Base-by-base conservation (phyloP, 2,113 vertebrate genomes). In the Datnioides undecimradiatus region DNA sequence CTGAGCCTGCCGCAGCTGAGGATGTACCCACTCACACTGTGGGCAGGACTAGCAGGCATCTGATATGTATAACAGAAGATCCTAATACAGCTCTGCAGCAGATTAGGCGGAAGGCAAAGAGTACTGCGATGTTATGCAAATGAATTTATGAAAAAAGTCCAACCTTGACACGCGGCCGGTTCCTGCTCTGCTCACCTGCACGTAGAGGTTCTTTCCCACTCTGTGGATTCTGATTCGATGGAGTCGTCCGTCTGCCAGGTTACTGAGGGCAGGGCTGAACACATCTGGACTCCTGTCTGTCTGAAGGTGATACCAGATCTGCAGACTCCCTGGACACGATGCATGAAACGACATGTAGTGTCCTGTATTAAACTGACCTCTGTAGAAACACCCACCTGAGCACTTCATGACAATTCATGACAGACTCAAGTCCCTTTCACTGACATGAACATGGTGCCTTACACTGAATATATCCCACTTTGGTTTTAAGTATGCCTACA, bases 291-390 rank as follows among this genome's bases (percentile, higher is more conserved):
- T 95, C 76, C 93, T 93, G 85, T 96, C 96, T 1, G 89, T 91
- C 89, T 95, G 95, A 8, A 98, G 91, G 69, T 93, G 96, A 87
- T 97, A 98, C 89, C 96, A 97, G 82, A 99, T 96, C 88, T 99
- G 97, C 88, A 99, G 95, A 84, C 96, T 99, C 93, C 98, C 98
- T 99, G 84, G 88, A 95, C 85, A 90, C 45, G 82, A 71, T 54
- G 60, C 49, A 71, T 1, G 8, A 51, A 10, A 25, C 54, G n/a
- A 41, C 52, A 12, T 33, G 43, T 5, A 16, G 40, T 3, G 1
- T 7, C 36, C 40, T 36, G 25, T 25, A 43, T 55, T n/a, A 34
- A 23, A 33, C 9, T 16, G 40, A 2, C 9, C 13, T 23, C 45
- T 34, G 27, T 11, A 25, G 21, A 71, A 17, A 52, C 21, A 27